phyloP scores from a whole-genome alignment of 2,888 invertebrate genomes.

The Glaucopsyche alexis region DNA sequence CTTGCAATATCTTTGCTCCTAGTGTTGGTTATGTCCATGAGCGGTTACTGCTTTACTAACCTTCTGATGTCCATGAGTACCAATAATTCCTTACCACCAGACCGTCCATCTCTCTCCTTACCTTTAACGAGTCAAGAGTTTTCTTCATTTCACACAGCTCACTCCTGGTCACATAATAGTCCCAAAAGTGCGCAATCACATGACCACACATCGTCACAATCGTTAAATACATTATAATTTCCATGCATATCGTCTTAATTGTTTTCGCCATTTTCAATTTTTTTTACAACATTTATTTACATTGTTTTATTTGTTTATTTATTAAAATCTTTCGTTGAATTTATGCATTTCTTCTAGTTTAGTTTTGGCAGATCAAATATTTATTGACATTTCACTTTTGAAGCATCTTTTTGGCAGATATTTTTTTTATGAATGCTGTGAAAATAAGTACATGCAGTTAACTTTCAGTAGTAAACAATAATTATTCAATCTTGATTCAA shows the following conservation, averaged over 20 bases:
- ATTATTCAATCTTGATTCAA: too few species aligned
- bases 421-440: too few species aligned
- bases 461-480: too few species aligned
- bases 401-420: too few species aligned
- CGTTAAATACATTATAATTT: constrained; percentile 52
- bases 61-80: not conserved
- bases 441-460: too few species aligned
- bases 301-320: constrained; percentile 5
- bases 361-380: too few species aligned
- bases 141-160: constrained; percentile 56
- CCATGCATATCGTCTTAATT: constrained; percentile 47
- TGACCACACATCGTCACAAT: constrained; percentile 55
- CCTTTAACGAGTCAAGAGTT: constrained; percentile 56
- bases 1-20: too few species aligned
- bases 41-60: too few species aligned
- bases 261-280: constrained; percentile 50
- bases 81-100: not conserved
- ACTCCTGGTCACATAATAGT: constrained; percentile 52
- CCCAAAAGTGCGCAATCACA: constrained; percentile 58
- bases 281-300: not conserved
- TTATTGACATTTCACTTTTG: too few species aligned
- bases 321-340: constrained; percentile 16
- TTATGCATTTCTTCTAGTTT: not conserved
- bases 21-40: too few species aligned
- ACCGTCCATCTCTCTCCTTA: constrained; percentile 38